phyloP scores from a whole-genome alignment of 2,113 vertebrate genomes.

The Embiotoca jacksoni region DNA sequence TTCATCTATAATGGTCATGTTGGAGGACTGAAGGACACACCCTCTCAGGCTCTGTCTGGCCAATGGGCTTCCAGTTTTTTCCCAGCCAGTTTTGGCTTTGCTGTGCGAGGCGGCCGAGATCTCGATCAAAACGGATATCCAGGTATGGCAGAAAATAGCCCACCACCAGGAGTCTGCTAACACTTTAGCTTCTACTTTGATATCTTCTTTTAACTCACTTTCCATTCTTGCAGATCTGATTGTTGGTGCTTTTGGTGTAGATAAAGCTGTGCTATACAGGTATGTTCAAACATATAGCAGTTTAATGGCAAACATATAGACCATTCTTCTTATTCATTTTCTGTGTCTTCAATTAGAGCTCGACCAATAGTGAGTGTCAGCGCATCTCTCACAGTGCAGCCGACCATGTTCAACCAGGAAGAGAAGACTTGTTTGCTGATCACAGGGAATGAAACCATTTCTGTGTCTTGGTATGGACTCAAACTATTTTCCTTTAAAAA shows the following conservation, averaged over 20 bases:
- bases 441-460: constrained; percentile 60
- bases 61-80: constrained; percentile 84
- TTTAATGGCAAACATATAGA: neutral
- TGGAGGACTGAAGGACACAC: constrained; percentile 80
- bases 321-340: neutral
- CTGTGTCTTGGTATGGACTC: constrained; percentile 88
- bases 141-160: constrained; percentile 75
- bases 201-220: neutral
- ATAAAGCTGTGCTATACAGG: constrained; percentile 91
- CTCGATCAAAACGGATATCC: constrained; percentile 93
- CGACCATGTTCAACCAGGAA: constrained; percentile 92
- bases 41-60: constrained; percentile 89
- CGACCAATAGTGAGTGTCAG: constrained; percentile 90
- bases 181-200: neutral
- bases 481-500: neutral
- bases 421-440: constrained; percentile 86
- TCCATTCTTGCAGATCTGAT: constrained; percentile 86
- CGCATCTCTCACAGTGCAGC: constrained; percentile 87
- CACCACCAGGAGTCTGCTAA: no score
- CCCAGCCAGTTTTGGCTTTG: constrained; percentile 90
- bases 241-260: constrained; percentile 91
- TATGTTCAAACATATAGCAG: constrained; percentile 56
- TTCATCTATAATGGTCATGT: constrained; percentile 87
- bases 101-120: constrained; percentile 89
- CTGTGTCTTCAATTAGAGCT: constrained; percentile 79